Conservation (phyloP, 2,797 vertebrate species). For the Carduelis carduelis region DNA sequence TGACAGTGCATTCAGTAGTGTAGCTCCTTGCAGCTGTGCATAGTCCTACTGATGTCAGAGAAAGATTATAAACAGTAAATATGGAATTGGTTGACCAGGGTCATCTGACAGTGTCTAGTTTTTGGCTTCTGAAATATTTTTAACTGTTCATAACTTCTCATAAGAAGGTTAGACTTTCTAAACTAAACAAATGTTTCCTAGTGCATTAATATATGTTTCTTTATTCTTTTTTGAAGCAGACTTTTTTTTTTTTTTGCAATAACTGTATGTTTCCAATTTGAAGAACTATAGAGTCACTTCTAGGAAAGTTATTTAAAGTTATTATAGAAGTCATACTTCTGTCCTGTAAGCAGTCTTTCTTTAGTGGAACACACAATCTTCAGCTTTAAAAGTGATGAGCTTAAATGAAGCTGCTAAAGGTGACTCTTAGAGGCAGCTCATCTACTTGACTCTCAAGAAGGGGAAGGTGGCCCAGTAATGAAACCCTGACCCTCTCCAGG, state of each 20-base stretch:
- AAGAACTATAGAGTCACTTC: neutral
- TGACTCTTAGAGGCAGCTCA: neutral
- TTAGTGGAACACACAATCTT: neutral
- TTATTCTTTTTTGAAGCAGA: neutral
- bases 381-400: neutral
- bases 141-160: neutral
- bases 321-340: neutral
- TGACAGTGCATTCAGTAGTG: neutral
- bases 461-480: neutral
- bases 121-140: conserved; percentile 23
- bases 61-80: neutral
- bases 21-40: neutral
- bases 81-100: neutral
- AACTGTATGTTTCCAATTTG: neutral
- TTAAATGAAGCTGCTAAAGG: neutral
- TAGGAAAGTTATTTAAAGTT: neutral
- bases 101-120: neutral
- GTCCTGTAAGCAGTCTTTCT: neutral
- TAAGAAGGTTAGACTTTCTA: neutral
- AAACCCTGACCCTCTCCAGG: neutral
- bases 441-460: neutral
- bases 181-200: neutral
- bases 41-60: neutral
- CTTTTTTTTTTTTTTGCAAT: neutral
- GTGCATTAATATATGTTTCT: neutral